Evolutionary conservation across 2,888 invertebrate species (phyloP).

Genomic region (Eristalis arbustorum): DNA sequence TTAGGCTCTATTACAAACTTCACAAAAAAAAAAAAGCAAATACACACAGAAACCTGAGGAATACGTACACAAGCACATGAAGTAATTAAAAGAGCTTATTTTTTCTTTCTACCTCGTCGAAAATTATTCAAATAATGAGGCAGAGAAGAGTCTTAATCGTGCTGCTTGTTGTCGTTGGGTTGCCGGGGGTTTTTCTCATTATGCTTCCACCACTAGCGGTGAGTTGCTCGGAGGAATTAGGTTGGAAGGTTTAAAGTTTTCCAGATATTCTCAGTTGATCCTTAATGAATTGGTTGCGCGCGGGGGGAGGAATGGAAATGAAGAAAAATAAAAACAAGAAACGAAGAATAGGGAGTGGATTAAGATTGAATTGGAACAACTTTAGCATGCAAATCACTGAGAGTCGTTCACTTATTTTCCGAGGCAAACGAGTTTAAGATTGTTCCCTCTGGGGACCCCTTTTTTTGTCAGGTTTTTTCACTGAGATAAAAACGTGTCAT

Average conservation of each 20-base stretch:
- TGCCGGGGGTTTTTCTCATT: not conserved
- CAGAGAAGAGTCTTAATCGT: not conserved
- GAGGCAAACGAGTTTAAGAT: not conserved
- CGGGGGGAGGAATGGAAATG: not conserved
- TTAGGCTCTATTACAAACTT: not conserved
- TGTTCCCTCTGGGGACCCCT: not conserved
- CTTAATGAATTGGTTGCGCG: not conserved
- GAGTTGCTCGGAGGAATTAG: not conserved
- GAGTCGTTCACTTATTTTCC: not conserved
- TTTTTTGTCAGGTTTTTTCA: not conserved
- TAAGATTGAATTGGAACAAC: not conserved
- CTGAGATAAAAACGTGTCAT: not conserved
- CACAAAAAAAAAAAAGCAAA: not conserved
- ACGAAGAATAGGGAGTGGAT: not conserved
- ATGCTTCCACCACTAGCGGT: not conserved
- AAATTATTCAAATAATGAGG: slow-evolving; percentile 7
- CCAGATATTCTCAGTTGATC: not conserved
- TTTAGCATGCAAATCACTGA: not conserved
- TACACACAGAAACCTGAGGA: not conserved
- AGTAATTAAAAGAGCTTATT: slow-evolving; percentile 31
- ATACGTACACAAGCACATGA: slow-evolving; percentile 25
- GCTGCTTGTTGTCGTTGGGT: not conserved
- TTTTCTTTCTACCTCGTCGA: slow-evolving; percentile 4
- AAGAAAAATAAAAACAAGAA: not conserved
- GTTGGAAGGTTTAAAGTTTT: not conserved